phyloP scores from a whole-genome alignment of 92 coral and sea anemone genomes.

The Galaxea fascicularis region DNA sequence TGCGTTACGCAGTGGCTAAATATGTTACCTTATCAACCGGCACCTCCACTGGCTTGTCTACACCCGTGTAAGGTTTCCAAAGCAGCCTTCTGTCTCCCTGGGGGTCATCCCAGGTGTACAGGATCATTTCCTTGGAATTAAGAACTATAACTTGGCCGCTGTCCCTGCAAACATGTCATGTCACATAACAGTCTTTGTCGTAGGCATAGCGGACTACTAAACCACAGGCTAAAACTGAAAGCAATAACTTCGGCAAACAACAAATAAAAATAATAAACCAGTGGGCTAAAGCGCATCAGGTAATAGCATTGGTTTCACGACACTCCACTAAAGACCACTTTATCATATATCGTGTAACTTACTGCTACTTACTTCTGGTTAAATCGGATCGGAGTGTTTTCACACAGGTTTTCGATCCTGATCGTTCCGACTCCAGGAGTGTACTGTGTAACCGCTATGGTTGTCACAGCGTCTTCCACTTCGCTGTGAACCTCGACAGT shows the following conservation, averaged over 20 bases:
- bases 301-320: too few species aligned
- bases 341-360: too few species aligned
- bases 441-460: constrained; percentile 85
- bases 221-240: too few species aligned
- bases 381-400: constrained; percentile 74
- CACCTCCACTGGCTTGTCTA: constrained; percentile 64
- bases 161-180: constrained; percentile 53
- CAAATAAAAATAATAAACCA: too few species aligned
- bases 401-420: constrained; percentile 91
- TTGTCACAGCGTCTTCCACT: constrained; percentile 86
- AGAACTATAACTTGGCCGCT: constrained; percentile 79
- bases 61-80: constrained; percentile 87
- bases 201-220: too few species aligned
- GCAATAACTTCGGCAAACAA: too few species aligned
- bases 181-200: too few species aligned
- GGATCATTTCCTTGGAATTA: constrained; percentile 71
- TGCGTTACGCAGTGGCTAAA: too few species aligned
- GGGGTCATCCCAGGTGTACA: constrained; percentile 97
- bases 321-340: too few species aligned
- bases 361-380: constrained; percentile 78
- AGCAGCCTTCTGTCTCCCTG: constrained; percentile 66
- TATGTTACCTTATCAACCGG: constrained; percentile 71
- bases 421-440: constrained; percentile 87
- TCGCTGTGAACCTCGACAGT: constrained; percentile 90
- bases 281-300: too few species aligned